phyloP scores from a whole-genome alignment of 2,797 vertebrate genomes.

The Sebastes glaucus region DNA sequence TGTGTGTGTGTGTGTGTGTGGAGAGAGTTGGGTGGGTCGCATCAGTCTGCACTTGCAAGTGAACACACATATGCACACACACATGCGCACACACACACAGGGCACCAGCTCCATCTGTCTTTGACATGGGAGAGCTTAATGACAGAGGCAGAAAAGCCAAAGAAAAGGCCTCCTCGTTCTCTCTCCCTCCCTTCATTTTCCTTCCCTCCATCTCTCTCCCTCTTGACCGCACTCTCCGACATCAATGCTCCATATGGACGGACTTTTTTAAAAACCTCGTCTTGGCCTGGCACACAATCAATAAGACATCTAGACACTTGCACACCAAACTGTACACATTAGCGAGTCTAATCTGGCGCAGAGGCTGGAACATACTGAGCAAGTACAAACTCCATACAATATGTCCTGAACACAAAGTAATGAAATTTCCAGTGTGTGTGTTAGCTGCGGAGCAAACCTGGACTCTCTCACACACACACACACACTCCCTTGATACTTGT shows the following conservation, averaged over 20 bases:
- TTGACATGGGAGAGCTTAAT: slow-evolving; percentile 86
- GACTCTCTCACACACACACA: not conserved
- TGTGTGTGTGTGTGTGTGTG: slow-evolving; percentile 13
- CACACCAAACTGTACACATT: slow-evolving; percentile 36
- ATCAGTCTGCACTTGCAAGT: slow-evolving; percentile 63
- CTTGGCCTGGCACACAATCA: slow-evolving; percentile 72
- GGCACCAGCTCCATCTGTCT: slow-evolving; percentile 78
- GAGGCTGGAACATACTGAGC: slow-evolving; percentile 48
- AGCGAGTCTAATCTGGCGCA: slow-evolving; percentile 50
- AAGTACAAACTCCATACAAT: slow-evolving; percentile 31
- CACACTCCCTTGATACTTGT: slow-evolving; percentile 28
- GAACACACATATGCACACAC: slow-evolving; percentile 3
- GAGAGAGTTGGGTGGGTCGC: slow-evolving; percentile 63
- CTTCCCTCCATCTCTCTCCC: slow-evolving; percentile 52
- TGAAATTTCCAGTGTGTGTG: slow-evolving; percentile 53
- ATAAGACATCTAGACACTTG: slow-evolving; percentile 51
- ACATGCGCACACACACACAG: not conserved
- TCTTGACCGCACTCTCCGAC: slow-evolving; percentile 77
- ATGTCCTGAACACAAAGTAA: slow-evolving; percentile 48
- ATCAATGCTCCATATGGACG: slow-evolving; percentile 83
- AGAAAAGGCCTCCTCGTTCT: slow-evolving; percentile 64
- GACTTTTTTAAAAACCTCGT: slow-evolving; percentile 65
- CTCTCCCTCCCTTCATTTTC: slow-evolving; percentile 42
- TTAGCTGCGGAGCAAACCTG: slow-evolving; percentile 2
- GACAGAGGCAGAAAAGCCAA: slow-evolving; percentile 83